Evolutionary conservation across 2,888 invertebrate species (phyloP).

Genomic region (Drosophila merina): DNA sequence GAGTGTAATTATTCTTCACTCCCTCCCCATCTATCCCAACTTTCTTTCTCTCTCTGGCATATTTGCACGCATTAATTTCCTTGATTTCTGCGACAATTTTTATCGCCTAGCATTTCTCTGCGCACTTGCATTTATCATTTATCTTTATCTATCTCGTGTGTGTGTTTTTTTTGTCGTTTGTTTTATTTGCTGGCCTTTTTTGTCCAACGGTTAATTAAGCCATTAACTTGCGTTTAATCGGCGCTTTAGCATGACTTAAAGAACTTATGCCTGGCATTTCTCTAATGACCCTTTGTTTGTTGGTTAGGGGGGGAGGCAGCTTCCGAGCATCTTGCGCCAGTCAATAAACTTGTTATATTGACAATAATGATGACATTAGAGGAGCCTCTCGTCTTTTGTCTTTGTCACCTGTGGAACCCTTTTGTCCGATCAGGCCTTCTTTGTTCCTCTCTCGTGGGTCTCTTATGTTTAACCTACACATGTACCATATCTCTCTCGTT

Average conservation of each 20-base stretch:
- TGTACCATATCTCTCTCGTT: slow-evolving; percentile 5
- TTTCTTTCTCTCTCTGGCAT: slow-evolving; percentile 27
- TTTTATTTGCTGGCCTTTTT: slow-evolving; percentile 19
- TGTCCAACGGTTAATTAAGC: slow-evolving; percentile 65
- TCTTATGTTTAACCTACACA: neutral
- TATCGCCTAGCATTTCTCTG: slow-evolving; percentile 38
- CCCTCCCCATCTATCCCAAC: neutral
- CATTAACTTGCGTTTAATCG: slow-evolving; percentile 74
- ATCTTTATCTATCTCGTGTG: slow-evolving; percentile 32
- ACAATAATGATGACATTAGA: slow-evolving; percentile 75
- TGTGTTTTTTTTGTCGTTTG: slow-evolving; percentile 13
- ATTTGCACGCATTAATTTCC: slow-evolving; percentile 58
- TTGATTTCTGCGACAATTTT: slow-evolving; percentile 55
- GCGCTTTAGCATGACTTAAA: slow-evolving; percentile 52
- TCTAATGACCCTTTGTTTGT: slow-evolving; percentile 55
- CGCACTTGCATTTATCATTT: slow-evolving; percentile 42
- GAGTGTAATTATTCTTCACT: slow-evolving; percentile 22
- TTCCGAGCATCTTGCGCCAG: slow-evolving; percentile 25
- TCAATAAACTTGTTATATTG: slow-evolving; percentile 76
- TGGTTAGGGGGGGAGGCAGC: neutral
- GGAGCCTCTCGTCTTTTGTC: slow-evolving; percentile 43
- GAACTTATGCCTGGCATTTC: slow-evolving; percentile 59
- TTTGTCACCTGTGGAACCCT: slow-evolving; percentile 62
- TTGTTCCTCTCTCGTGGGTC: neutral
- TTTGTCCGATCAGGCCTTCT: slow-evolving; percentile 35